phyloP scores from a whole-genome alignment of 1,140 invertebrate species.

The Zaprionus africanus region DNA sequence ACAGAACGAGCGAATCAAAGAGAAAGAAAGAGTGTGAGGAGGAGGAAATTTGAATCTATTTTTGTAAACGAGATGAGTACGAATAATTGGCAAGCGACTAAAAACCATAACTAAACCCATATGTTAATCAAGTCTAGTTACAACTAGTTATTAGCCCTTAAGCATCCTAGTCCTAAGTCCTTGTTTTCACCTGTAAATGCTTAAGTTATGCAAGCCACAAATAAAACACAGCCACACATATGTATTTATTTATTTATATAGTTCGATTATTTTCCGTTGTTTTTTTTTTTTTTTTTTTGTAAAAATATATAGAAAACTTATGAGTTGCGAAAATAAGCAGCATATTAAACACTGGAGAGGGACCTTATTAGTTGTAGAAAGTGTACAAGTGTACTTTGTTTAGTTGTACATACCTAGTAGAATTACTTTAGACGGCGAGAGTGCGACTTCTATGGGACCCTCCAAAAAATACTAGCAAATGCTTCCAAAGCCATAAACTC shows the following conservation, averaged over 20 bases:
- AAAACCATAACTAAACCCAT: conserved; percentile 9
- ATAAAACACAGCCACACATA: conserved; percentile 57
- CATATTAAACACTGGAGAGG: conserved; percentile 71
- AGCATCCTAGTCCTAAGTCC: conserved; percentile 41
- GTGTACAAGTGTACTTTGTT: conserved; percentile 51
- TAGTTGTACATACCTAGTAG: conserved; percentile 48
- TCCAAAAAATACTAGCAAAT: not conserved
- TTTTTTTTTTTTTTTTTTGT: conserved; percentile 29
- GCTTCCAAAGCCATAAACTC: not conserved
- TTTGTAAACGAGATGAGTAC: conserved; percentile 55
- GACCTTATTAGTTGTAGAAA: conserved; percentile 79
- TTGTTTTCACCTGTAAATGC: conserved; percentile 39
- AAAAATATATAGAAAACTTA: conserved; percentile 30
- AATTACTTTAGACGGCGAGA: conserved; percentile 23
- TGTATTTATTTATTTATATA: conserved; percentile 46
- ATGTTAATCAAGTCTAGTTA: conserved; percentile 41
- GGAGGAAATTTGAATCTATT: conserved; percentile 64
- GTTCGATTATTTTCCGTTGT: conserved; percentile 22
- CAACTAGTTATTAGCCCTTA: conserved; percentile 35
- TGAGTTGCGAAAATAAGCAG: conserved; percentile 30
- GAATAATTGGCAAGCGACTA: conserved; percentile 53
- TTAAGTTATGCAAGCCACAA: conserved; percentile 32
- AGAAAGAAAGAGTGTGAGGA: not conserved
- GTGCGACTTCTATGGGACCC: conserved; percentile 14
- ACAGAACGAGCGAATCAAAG: not conserved